Evolutionary conservation across 2,113 vertebrate species (phyloP), one percentile per base, ranked within the genome.

Genomic region (Grus americana): DNA sequence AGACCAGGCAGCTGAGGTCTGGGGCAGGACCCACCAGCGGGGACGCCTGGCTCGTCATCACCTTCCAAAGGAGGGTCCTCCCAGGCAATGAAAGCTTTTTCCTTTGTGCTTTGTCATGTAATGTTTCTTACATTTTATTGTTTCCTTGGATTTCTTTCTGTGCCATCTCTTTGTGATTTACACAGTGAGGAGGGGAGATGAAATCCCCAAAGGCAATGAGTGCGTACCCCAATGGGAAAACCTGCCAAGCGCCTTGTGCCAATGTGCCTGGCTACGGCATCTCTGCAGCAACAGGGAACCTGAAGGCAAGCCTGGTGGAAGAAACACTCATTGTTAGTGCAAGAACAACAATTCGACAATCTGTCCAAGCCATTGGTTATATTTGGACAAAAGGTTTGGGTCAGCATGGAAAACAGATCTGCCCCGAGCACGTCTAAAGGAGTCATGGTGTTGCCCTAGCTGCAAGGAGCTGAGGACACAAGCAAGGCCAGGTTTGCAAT

Each of bases 1-100:
- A 73, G 49, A 19, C 70, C 3, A 4, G 27, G 19, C 92, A 55
- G 57, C 10, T 16, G 36, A 73, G 22, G 50, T 57, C 54, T 49
- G 8, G 27, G 46, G 34, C 40, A 90, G 49, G 36, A 79, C 23
- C 7, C 3, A 1, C 11, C 40, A 72, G 21, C 0, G 0, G 6
- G 40, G 42, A 65, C 3, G 2, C 40, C 29, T 13, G n/a, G 47
- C 24, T 85, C 3, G 0, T 34, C n/a, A n/a, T 11, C 24, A 26
- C 14, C 34, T 20, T 88, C 42, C 38, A 65, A 49, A 86, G 0
- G 4, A 90, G 34, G 29, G 16, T 3, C 15, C 8, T 34, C 13
- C 6, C 24, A 52, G 17, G 72, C 46, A 80, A 26, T 4, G 18
- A 65, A 91, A 73, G 23, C 14, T 61, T 57, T 75, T 73, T 73